phyloP scores from a whole-genome alignment of 2,113 vertebrate species.

The Cromileptes altivelis region DNA sequence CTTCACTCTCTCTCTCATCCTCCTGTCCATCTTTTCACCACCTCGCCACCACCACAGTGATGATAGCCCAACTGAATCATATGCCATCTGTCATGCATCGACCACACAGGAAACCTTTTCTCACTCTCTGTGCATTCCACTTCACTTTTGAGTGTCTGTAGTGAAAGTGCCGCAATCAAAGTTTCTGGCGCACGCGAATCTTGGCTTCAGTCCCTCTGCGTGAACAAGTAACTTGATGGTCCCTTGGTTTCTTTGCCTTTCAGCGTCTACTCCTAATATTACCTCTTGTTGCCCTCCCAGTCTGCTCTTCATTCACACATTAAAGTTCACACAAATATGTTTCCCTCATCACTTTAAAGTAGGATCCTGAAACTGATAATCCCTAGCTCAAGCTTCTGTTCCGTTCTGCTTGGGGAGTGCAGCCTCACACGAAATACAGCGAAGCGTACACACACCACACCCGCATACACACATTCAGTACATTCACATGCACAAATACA shows the following conservation, averaged over 20 bases:
- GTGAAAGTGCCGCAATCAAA: constrained; percentile 47
- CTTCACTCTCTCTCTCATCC: neutral
- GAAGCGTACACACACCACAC: neutral
- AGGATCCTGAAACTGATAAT: constrained; percentile 42
- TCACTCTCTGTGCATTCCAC: constrained; percentile 34
- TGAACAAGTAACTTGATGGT: constrained; percentile 66
- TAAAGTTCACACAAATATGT: constrained; percentile 14
- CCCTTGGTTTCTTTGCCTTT: constrained; percentile 56
- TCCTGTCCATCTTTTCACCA: constrained; percentile 30
- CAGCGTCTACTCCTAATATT: constrained; percentile 18
- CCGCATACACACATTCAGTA: neutral
- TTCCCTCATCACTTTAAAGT: constrained; percentile 24
- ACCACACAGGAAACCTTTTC: constrained; percentile 53
- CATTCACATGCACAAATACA: constrained; percentile 34
- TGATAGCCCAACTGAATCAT: constrained; percentile 43
- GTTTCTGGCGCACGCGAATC: constrained; percentile 39
- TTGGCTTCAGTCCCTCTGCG: constrained; percentile 40
- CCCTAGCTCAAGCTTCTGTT: constrained; percentile 50
- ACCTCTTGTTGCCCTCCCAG: constrained; percentile 12
- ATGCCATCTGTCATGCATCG: constrained; percentile 62
- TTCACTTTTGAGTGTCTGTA: constrained; percentile 33
- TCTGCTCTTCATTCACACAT: constrained; percentile 24
- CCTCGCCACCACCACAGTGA: constrained; percentile 17
- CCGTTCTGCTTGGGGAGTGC: constrained; percentile 9
- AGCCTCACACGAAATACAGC: constrained; percentile 1